These are phyloP conservation scores for Spodoptera littoralis DNA, from an alignment of 2,888 invertebrate species.

Conservation along the genomic window DNA sequence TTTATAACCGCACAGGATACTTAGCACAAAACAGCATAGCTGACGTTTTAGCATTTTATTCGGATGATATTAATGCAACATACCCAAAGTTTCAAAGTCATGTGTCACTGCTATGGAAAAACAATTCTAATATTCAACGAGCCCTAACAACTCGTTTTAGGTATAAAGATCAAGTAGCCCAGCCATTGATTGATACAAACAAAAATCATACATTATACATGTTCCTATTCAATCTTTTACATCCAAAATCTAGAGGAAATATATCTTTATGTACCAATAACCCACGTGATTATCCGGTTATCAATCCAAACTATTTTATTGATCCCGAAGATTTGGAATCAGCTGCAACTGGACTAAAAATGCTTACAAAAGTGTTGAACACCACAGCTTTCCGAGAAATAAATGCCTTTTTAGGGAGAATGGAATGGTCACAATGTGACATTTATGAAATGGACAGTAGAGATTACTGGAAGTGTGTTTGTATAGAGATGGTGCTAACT, in stretches of 20 bases:
- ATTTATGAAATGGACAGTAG: conserved; percentile 49
- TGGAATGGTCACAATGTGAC: conserved; percentile 35
- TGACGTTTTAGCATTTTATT: conserved; percentile 1
- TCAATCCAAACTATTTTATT: conserved; percentile 34
- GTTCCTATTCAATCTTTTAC: conserved; percentile 28
- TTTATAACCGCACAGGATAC: conserved; percentile 16
- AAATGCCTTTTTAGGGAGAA: conserved; percentile 33
- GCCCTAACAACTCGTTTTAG: conserved; percentile 10
- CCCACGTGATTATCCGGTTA: conserved; percentile 31
- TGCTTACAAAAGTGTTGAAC: conserved; percentile 27
- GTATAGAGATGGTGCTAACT: conserved; percentile 68
- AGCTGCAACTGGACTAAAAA: conserved; percentile 27
- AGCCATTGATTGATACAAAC: conserved; percentile 26
- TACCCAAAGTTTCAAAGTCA: conserved; percentile 36
- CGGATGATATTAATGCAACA: neutral
- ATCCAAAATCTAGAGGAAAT: conserved; percentile 42
- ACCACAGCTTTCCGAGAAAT: conserved; percentile 36
- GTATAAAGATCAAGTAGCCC: conserved; percentile 21
- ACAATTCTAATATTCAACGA: conserved; percentile 10
- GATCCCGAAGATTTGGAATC: conserved; percentile 35
- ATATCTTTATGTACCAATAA: conserved; percentile 37
- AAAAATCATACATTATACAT: conserved; percentile 15
- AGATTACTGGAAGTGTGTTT: conserved; percentile 37
- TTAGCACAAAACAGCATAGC: neutral
- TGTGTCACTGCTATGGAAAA: conserved; percentile 16